These are phyloP conservation scores for Eucera pruinosa DNA, from an alignment of 2,888 invertebrate genomes.

Conservation along the genomic window DNA sequence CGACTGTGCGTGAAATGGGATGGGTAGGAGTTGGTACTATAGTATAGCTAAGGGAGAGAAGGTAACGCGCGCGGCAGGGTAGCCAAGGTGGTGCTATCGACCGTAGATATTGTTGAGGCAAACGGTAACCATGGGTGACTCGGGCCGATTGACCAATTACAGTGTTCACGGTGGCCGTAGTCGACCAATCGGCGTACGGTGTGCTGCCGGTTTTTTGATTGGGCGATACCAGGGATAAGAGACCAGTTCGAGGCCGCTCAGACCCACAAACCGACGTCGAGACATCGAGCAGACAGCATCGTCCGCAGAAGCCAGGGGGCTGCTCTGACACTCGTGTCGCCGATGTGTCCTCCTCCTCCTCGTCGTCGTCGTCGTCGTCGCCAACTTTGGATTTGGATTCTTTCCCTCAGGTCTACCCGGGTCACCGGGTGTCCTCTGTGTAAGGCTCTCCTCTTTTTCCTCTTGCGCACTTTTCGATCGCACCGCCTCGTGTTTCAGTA, in stretches of 20 bases:
- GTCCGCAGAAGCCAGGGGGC: constrained; percentile 36
- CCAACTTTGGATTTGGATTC: constrained; percentile 64
- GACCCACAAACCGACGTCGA: constrained; percentile 79
- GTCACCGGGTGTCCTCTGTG: constrained; percentile 29
- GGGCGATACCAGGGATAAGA: constrained; percentile 83
- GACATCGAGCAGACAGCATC: constrained; percentile 77
- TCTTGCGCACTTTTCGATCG: constrained; percentile 8
- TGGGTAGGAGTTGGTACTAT: constrained; percentile 16
- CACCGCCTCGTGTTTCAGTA: constrained; percentile 2
- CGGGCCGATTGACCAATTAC: constrained; percentile 79
- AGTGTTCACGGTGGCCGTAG: constrained; percentile 79
- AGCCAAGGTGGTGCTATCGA: constrained; percentile 80
- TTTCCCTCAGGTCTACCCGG: constrained; percentile 37
- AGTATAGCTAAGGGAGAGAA: constrained; percentile 34
- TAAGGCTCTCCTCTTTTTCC: constrained; percentile 55
- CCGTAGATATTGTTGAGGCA: constrained; percentile 82
- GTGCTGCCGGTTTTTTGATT: constrained; percentile 82
- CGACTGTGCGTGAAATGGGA: constrained; percentile 37
- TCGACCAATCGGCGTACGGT: constrained; percentile 77
- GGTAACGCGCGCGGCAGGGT: constrained; percentile 59
- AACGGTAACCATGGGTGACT: constrained; percentile 83
- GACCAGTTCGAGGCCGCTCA: constrained; percentile 80
- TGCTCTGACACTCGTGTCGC: constrained; percentile 21
- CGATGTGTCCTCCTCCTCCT: constrained; percentile 14
- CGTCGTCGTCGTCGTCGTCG: constrained; percentile 26